Conservation (phyloP, 2,797 vertebrate genomes). For the Pantherophis alleghaniensis region DNA sequence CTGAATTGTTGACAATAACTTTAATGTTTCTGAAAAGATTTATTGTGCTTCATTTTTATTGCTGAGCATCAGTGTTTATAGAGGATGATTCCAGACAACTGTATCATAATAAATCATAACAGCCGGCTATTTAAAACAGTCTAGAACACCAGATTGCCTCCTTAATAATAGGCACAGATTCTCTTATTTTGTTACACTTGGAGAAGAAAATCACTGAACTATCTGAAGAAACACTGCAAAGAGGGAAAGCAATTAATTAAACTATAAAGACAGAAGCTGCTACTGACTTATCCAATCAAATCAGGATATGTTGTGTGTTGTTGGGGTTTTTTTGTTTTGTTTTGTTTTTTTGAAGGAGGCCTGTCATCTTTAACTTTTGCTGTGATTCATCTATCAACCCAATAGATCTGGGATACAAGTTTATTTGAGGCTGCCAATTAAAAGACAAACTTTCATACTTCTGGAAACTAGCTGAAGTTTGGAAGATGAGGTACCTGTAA, state of each 20-base stretch:
- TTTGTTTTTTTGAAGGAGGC: background rate
- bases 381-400: constrained; percentile 25
- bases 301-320: background rate
- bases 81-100: constrained; percentile 46
- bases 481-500: background rate
- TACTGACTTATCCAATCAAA: constrained; percentile 21
- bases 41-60: constrained; percentile 38
- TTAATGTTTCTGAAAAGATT: constrained; percentile 32
- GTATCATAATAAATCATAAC: constrained; percentile 54
- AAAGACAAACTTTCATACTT: background rate
- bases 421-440: background rate
- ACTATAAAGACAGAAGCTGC: constrained; percentile 53
- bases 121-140: constrained; percentile 46
- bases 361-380: background rate
- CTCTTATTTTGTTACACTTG: constrained; percentile 59
- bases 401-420: background rate
- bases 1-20: background rate
- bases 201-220: constrained; percentile 57
- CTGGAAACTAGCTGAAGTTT: background rate
- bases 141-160: constrained; percentile 41
- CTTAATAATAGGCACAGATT: constrained; percentile 23
- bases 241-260: constrained; percentile 53
- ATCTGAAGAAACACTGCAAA: constrained; percentile 37
- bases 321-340: no score
- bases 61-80: constrained; percentile 37